Conservation (phyloP, 2,888 invertebrate genomes). For the Drosophila maculinotata region DNA sequence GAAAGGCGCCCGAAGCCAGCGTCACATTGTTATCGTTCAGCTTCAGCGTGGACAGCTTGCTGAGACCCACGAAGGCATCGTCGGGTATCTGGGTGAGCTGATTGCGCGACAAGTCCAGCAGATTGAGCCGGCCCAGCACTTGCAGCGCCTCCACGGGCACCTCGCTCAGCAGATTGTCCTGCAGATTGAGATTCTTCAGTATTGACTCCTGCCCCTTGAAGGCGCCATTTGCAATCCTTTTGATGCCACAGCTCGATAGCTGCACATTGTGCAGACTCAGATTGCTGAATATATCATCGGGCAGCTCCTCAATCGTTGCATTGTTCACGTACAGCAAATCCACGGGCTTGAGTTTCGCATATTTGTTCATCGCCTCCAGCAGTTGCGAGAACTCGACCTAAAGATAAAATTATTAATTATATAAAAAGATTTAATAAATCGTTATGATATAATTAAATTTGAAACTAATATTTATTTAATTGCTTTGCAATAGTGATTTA, state of each 20-base stretch:
- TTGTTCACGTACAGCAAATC: conserved; percentile 96
- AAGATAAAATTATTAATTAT: conserved; percentile 28
- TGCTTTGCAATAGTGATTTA: too few species aligned
- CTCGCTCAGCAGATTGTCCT: conserved; percentile 92
- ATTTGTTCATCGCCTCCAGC: conserved; percentile 90
- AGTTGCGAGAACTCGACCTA: conserved; percentile 91
- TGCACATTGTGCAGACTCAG: conserved; percentile 93
- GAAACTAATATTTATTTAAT: too few species aligned
- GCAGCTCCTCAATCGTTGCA: conserved; percentile 90
- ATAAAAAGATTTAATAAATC: too few species aligned
- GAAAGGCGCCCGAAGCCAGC: conserved; percentile 89
- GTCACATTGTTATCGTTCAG: conserved; percentile 95
- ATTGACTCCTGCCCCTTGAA: conserved; percentile 93
- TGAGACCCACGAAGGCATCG: conserved; percentile 90
- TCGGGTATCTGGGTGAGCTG: conserved; percentile 90
- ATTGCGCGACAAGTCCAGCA: conserved; percentile 94
- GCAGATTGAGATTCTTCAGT: conserved; percentile 93
- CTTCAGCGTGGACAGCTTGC: conserved; percentile 92
- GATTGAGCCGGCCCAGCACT: conserved; percentile 89
- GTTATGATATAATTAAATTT: too few species aligned
- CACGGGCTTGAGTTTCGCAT: conserved; percentile 89
- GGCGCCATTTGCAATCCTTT: conserved; percentile 89
- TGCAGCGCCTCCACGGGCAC: conserved; percentile 91
- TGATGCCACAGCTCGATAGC: conserved; percentile 92
- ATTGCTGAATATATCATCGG: conserved; percentile 89